Conservation (phyloP, 2,888 invertebrate species). For the Agrotis ipsilon region DNA sequence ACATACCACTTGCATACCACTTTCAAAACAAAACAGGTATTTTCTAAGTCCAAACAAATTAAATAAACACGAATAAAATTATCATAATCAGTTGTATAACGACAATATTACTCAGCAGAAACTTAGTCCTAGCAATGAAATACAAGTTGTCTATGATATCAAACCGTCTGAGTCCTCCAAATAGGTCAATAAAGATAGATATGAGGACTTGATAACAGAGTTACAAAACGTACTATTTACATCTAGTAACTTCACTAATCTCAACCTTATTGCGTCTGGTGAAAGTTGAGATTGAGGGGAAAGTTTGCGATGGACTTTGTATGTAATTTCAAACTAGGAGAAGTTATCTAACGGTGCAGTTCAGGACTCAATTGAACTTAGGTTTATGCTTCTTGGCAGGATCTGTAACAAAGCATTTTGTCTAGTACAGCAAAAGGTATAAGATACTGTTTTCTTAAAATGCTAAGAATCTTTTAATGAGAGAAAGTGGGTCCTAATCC, state of each 20-base stretch:
- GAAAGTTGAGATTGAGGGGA: conserved; percentile 4
- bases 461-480: background rate
- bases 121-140: background rate
- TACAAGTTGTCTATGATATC: conserved; percentile 6
- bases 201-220: background rate
- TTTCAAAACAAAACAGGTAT: background rate
- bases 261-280: background rate
- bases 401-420: background rate
- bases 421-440: background rate
- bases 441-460: background rate
- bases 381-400: background rate
- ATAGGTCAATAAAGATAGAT: conserved; percentile 24
- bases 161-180: conserved; percentile 12
- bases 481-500: background rate
- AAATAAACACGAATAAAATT: conserved; percentile 35
- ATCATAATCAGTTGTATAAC: conserved; percentile 23
- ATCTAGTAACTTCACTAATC: background rate
- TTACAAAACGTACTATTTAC: background rate
- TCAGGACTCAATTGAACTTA: conserved; percentile 14
- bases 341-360: conserved; percentile 14
- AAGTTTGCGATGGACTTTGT: background rate
- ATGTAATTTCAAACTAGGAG: background rate
- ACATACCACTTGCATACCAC: background rate
- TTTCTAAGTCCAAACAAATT: background rate
- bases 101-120: conserved; percentile 14